Percentiles rank a stretch among this genome's conserved stretches.
Evolutionary conservation across 2,797 vertebrate species (phyloP).

Genomic region (Gymnocypris eckloni): DNA sequence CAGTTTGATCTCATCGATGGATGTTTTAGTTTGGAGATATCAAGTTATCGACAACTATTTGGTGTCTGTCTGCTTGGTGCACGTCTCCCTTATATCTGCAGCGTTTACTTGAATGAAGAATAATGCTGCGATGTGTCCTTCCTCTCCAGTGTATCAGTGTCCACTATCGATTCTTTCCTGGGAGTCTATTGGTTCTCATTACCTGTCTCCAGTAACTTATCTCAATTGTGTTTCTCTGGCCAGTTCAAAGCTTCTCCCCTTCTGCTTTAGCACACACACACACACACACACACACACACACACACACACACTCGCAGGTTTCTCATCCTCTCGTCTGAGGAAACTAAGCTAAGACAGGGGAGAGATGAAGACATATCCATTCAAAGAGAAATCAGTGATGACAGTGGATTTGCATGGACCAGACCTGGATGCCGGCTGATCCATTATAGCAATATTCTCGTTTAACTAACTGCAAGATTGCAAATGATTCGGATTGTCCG

Average conservation of each 20-base stretch:
- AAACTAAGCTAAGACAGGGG: slow-evolving; percentile 64
- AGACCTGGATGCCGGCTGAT: slow-evolving; percentile 66
- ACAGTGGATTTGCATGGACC: slow-evolving; percentile 82
- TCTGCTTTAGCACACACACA: background rate
- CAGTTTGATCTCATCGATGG: slow-evolving; percentile 29
- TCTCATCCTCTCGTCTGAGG: slow-evolving; percentile 55
- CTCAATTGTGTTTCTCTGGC: slow-evolving; percentile 74
- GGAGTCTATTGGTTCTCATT: slow-evolving; percentile 79
- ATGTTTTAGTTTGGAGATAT: slow-evolving; percentile 45
- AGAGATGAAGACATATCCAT: slow-evolving; percentile 79
- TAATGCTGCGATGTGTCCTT: slow-evolving; percentile 76
- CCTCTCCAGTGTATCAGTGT: slow-evolving; percentile 73
- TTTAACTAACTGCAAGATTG: slow-evolving; percentile 47
- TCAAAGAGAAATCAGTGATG: slow-evolving; percentile 77
- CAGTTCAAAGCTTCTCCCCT: slow-evolving; percentile 61
- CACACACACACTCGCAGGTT: slow-evolving; percentile 2
- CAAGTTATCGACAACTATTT: slow-evolving; percentile 55
- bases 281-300: background rate
- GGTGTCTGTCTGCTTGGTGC: slow-evolving; percentile 47
- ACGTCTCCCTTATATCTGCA: slow-evolving; percentile 50
- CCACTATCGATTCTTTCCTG: slow-evolving; percentile 72
- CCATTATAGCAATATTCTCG: slow-evolving; percentile 70
- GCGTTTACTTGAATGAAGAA: slow-evolving; percentile 64
- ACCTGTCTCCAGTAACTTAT: slow-evolving; percentile 80
- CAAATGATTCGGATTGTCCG: background rate